Evolutionary conservation across 2,888 invertebrate genomes (phyloP).

Genomic region (Drosophila putrida): DNA sequence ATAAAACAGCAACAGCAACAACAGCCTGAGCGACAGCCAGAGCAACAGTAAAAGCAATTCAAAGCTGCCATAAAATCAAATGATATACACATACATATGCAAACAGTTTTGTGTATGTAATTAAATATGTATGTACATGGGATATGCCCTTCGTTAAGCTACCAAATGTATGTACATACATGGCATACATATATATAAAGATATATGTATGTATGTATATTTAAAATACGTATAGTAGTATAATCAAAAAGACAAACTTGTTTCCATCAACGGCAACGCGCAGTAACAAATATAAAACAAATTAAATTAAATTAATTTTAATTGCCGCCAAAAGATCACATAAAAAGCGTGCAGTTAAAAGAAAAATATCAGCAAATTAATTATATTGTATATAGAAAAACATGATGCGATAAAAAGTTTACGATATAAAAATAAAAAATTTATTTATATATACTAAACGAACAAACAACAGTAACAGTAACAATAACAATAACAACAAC

Average conservation of each 20-base stretch:
- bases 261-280: constrained; percentile 56
- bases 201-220: constrained; percentile 6
- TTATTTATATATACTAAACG: constrained; percentile 13
- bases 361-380: constrained; percentile 75
- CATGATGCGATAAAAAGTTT: constrained; percentile 66
- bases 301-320: constrained; percentile 78
- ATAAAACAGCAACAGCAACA: constrained; percentile 50
- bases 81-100: constrained; percentile 41
- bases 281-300: constrained; percentile 69
- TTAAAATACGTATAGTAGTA: constrained; percentile 33
- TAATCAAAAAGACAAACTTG: constrained; percentile 69
- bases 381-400: constrained; percentile 77
- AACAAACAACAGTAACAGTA: constrained; percentile 10
- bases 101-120: constrained; percentile 33
- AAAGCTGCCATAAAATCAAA: constrained; percentile 75
- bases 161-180: constrained; percentile 17
- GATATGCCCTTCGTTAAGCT: constrained; percentile 56
- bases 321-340: constrained; percentile 76
- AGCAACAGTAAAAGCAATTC: constrained; percentile 75
- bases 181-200: constrained; percentile 3
- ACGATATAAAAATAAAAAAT: constrained; percentile 64
- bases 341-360: constrained; percentile 76
- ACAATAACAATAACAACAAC: constrained; percentile 3
- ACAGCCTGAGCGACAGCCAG: constrained; percentile 54
- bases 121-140: constrained; percentile 40